Conservation (phyloP, 2,888 invertebrate species). For the Heliconius charithonia region DNA sequence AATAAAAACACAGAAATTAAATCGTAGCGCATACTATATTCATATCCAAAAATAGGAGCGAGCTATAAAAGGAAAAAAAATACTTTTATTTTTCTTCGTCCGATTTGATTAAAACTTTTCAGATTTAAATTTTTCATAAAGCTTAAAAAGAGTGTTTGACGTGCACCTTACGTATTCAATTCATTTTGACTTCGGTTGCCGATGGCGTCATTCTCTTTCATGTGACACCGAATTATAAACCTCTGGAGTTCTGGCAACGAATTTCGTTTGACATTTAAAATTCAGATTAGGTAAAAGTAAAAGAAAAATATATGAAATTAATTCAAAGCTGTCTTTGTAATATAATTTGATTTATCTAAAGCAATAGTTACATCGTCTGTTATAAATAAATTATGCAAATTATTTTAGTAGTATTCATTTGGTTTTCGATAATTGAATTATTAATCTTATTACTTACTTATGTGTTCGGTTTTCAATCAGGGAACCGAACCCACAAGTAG, state of each 20-base stretch:
- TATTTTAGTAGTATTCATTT: background rate
- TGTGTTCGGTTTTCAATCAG: too few species aligned
- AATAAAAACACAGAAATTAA: background rate
- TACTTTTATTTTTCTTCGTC: slow-evolving; percentile 17
- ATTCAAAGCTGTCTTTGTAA: background rate
- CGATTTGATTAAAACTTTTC: slow-evolving; percentile 11
- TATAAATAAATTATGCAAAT: background rate
- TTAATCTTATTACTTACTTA: too few species aligned
- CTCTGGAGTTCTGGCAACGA: background rate
- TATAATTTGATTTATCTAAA: background rate
- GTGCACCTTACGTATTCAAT: slow-evolving; percentile 6
- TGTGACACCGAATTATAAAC: slow-evolving; percentile 3
- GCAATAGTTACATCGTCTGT: background rate
- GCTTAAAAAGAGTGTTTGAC: slow-evolving; percentile 18
- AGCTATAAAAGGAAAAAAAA: background rate
- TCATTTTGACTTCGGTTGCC: slow-evolving; percentile 1
- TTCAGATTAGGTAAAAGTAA: slow-evolving; percentile 6
- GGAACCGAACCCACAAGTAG: too few species aligned
- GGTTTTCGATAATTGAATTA: too few species aligned
- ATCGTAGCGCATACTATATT: background rate
- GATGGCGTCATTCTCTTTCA: slow-evolving; percentile 10
- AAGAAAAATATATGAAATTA: slow-evolving; percentile 5
- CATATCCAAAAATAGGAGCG: background rate
- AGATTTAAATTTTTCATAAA: slow-evolving; percentile 11
- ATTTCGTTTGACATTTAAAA: slow-evolving; percentile 8